Conservation (phyloP, 2,797 vertebrate species). For the Rhincodon typus region DNA sequence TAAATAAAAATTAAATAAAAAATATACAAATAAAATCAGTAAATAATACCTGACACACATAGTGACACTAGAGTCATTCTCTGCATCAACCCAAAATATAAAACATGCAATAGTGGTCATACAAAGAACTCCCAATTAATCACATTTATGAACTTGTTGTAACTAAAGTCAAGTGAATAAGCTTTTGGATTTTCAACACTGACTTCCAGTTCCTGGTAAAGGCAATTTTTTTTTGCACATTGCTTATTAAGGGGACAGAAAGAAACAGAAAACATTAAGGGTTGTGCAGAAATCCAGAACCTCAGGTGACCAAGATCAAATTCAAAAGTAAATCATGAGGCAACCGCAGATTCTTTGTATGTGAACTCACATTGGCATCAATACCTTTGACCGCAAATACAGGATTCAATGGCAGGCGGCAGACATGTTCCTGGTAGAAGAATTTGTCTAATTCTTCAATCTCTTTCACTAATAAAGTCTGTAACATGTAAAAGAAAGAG, state of each 20-base stretch:
- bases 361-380: constrained; percentile 48
- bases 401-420: constrained; percentile 54
- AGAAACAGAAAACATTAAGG: background rate
- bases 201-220: background rate
- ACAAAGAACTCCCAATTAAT: background rate
- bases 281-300: background rate
- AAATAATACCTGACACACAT: too few species aligned
- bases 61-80: too few species aligned
- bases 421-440: constrained; percentile 50
- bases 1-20: too few species aligned
- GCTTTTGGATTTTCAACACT: background rate
- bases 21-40: too few species aligned
- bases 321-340: background rate
- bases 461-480: constrained; percentile 55
- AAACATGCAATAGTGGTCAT: background rate
- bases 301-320: background rate
- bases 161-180: background rate
- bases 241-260: background rate
- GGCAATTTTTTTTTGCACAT: background rate
- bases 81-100: too few species aligned
- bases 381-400: constrained; percentile 49
- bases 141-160: background rate
- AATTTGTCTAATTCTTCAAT: constrained; percentile 50
- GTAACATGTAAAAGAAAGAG: constrained; percentile 32
- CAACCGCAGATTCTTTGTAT: background rate